Base-by-base conservation (phyloP, 1,140 invertebrate species). In the Drosophila mojavensis region DNA sequence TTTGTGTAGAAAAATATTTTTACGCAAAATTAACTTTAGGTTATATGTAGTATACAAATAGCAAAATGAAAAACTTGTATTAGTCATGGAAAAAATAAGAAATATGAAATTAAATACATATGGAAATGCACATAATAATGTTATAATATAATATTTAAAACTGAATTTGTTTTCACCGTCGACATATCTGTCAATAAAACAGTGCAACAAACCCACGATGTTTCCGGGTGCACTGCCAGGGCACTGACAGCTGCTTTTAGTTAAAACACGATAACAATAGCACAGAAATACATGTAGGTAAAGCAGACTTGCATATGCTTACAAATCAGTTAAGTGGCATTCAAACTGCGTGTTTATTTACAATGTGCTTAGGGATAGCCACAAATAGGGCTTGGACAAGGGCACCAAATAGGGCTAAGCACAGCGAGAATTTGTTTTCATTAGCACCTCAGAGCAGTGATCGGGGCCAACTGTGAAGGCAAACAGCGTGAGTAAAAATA, bases 401-500 rank as follows among this genome's bases (percentile, higher is more conserved):
- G 61, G 67, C 13, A 74, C 51, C 20, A 53, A 58, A 67, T 55
- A 58, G 28, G 56, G 53, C 30, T 55, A 6, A 55, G 10, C 53
- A 33, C 15, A 11, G 50, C 72, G 53, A 73, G 75, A 86, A 86
- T 86, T 69, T 60, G 70, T 68, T 81, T 68, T 47, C 55, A 55
- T 85, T 85, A 81, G 83, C 82, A 79, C 75, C 71, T 54, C 64
- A 15, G n/a, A 20, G 47, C 10, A 3, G 28, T 2, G 13, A 15
- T n/a, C 53, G 30, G 53, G 53, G 30, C 53, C 53, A n/a, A 36
- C 69, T 81, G 78, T 84, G 81, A 84, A 85, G 81, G 81, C 78
- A 75, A 84, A 77, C 81, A 60, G 59, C 56, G 30, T 51, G 26
- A 55, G 28, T 30, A 54, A 55, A 43, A 73, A 65, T 59, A 60